phyloP scores from a whole-genome alignment of 2,113 vertebrate genomes.

The Lampris megalopsis region DNA sequence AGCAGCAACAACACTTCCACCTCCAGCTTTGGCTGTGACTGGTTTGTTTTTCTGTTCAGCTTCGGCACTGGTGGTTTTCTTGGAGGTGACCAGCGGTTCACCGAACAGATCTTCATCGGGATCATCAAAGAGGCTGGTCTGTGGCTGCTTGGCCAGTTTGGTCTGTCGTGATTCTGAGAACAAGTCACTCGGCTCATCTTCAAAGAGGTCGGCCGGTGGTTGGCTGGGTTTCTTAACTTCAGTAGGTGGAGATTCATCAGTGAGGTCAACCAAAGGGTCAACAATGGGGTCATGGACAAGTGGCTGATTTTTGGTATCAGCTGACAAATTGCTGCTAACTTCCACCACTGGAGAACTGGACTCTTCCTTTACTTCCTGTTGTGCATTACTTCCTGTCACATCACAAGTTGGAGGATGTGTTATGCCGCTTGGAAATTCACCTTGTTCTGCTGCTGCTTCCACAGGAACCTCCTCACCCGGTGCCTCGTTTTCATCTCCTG shows the following conservation, averaged over 20 bases:
- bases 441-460: conserved; percentile 10
- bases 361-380: conserved; percentile 41
- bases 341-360: conserved; percentile 41
- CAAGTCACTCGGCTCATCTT: conserved; percentile 67
- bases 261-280: conserved; percentile 59
- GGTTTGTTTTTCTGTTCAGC: conserved; percentile 54
- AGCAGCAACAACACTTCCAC: background rate
- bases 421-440: conserved; percentile 1
- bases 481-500: conserved; percentile 59
- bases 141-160: conserved; percentile 56
- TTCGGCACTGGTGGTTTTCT: conserved; percentile 33
- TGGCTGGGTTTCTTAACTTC: conserved; percentile 36
- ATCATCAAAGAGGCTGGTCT: conserved; percentile 70
- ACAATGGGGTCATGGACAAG: background rate
- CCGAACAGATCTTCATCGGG: conserved; percentile 68
- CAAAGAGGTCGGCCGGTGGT: conserved; percentile 58
- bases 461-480: conserved; percentile 34
- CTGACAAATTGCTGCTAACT: conserved; percentile 11
- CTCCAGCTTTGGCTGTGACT: conserved; percentile 32
- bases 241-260: background rate
- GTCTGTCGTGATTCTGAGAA: conserved; percentile 51
- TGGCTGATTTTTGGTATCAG: background rate
- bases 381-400: conserved; percentile 7
- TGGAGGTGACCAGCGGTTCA: conserved; percentile 66
- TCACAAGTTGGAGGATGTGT: conserved; percentile 18